These are phyloP conservation scores for Sapajus apella DNA, from an alignment of 2,113 vertebrate species.

Conservation along the genomic window DNA sequence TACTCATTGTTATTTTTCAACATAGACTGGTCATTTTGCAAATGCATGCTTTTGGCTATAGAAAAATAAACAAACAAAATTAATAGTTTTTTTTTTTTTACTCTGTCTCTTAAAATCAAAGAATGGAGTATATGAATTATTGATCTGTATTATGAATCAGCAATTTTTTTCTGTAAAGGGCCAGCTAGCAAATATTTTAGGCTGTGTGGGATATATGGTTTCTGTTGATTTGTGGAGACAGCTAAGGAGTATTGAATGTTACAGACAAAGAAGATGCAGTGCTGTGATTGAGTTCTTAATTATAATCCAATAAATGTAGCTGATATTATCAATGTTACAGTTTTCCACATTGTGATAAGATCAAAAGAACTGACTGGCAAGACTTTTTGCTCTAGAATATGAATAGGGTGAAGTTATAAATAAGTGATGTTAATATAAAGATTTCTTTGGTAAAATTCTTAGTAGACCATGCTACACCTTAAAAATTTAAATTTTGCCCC, in stretches of 20 bases:
- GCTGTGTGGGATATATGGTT: neutral
- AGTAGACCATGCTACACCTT: neutral
- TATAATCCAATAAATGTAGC: slow-evolving; percentile 73
- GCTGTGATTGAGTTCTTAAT: slow-evolving; percentile 77
- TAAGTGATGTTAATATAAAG: slow-evolving; percentile 66
- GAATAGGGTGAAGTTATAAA: slow-evolving; percentile 57
- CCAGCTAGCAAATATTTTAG: neutral
- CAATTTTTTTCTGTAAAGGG: neutral
- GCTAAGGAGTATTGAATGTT: slow-evolving; percentile 67
- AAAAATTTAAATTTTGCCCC: slow-evolving; percentile 49
- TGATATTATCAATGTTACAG: slow-evolving; percentile 72
- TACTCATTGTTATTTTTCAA: neutral
- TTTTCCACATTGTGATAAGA: slow-evolving; percentile 74
- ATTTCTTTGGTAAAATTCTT: slow-evolving; percentile 66
- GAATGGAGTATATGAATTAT: neutral
- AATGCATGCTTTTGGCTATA: neutral
- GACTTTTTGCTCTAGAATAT: slow-evolving; percentile 63
- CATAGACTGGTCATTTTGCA: neutral
- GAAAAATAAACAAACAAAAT: neutral
- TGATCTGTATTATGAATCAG: neutral
- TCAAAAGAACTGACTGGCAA: slow-evolving; percentile 74
- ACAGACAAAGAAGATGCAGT: slow-evolving; percentile 68
- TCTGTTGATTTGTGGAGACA: slow-evolving; percentile 31
- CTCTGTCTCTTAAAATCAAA: neutral
- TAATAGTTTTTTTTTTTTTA: neutral